phyloP scores from a whole-genome alignment of 2,888 invertebrate genomes.

The Calameuta pallipes region DNA sequence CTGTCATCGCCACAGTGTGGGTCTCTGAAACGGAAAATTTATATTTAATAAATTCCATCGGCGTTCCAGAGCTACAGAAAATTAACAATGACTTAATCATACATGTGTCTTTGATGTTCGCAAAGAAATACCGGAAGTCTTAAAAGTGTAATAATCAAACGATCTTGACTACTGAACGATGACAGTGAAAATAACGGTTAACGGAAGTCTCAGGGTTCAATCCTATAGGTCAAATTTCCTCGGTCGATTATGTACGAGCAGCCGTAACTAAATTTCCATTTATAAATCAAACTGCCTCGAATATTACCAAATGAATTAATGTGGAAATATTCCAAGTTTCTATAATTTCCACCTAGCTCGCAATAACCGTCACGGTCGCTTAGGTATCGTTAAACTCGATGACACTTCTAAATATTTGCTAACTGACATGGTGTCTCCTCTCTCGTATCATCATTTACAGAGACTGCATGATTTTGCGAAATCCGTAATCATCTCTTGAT shows the following conservation, averaged over 20 bases:
- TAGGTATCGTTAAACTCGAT: neutral
- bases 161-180: neutral
- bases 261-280: conserved; percentile 29
- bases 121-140: neutral
- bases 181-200: neutral
- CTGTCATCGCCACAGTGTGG: conserved; percentile 61
- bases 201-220: neutral
- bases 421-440: neutral
- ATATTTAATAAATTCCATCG: neutral
- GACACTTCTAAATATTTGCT: neutral
- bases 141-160: neutral
- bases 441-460: neutral
- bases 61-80: neutral
- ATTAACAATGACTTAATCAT: neutral
- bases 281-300: conserved; percentile 20
- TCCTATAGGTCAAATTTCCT: conserved; percentile 51
- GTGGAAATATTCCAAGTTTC: neutral
- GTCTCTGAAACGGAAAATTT: conserved; percentile 42
- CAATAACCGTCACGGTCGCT: neutral
- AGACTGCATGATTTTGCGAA: neutral
- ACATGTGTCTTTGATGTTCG: neutral
- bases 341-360: neutral
- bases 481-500: neutral
- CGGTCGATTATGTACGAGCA: conserved; percentile 29
- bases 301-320: neutral